A percentile compares a stretch with the other conserved stretches of the same genome.
Evolutionary conservation across 1,140 invertebrate species (phyloP).

Genomic region (Theocolax elegans): DNA sequence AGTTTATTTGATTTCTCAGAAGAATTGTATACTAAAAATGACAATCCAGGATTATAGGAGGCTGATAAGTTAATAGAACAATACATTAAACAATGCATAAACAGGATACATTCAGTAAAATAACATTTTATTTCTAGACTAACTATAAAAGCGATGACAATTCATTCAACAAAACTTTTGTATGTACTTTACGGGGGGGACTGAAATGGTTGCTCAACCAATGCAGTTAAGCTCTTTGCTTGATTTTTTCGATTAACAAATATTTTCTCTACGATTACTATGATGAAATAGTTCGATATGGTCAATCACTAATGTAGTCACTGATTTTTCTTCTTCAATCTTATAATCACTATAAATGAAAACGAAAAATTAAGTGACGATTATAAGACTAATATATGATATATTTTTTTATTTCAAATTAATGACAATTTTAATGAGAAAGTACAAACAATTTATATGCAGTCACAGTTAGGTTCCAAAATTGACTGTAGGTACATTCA

Average conservation of each 20-base stretch:
- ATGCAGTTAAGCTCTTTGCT: constrained; percentile 34
- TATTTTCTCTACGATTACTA: constrained; percentile 34
- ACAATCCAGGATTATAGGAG: constrained; percentile 18
- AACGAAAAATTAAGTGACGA: constrained; percentile 19
- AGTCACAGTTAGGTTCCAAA: constrained; percentile 38
- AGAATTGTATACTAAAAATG: constrained; percentile 26
- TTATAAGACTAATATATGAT: constrained; percentile 13
- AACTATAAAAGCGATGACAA: constrained; percentile 45
- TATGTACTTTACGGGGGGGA: constrained; percentile 31
- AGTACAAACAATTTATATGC: constrained; percentile 21
- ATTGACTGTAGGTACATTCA: constrained; percentile 29
- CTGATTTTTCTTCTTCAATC: constrained; percentile 6
- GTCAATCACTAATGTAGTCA: constrained; percentile 37
- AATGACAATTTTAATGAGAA: constrained; percentile 10
- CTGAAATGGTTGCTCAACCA: constrained; percentile 40
- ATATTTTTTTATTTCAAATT: constrained; percentile 3
- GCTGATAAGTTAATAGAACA: constrained; percentile 26
- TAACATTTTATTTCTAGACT: constrained; percentile 44
- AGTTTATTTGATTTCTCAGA: constrained; percentile 4
- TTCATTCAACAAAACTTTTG: constrained; percentile 41
- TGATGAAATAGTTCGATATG: constrained; percentile 42
- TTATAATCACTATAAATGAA: constrained; percentile 17
- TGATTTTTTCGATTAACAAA: constrained; percentile 36
- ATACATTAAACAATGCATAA: constrained; percentile 27
- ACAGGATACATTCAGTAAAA: constrained; percentile 40